Conservation (phyloP, 2,113 vertebrate species). For the Progne subis region DNA sequence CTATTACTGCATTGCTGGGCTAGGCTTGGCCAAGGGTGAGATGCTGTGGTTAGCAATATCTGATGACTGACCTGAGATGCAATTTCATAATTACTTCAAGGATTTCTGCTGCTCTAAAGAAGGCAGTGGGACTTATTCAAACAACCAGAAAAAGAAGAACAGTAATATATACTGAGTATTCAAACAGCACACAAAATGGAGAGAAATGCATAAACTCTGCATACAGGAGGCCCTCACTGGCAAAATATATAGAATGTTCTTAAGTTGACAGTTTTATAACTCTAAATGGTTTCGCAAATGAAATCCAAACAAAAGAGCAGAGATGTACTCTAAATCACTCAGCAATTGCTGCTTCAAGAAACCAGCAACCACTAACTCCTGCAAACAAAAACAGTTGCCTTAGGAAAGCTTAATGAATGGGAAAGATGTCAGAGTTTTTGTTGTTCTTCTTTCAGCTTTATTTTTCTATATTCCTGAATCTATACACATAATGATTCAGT, state of each 20-base stretch:
- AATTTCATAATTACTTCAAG: not conserved
- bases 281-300: slow-evolving; percentile 35
- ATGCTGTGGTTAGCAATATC: not conserved
- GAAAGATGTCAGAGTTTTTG: not conserved
- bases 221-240: not conserved
- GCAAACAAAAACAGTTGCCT: slow-evolving; percentile 17
- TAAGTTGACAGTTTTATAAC: slow-evolving; percentile 60
- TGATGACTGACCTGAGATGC: not conserved
- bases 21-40: not conserved
- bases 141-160: not conserved
- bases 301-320: slow-evolving; percentile 61
- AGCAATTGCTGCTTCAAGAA: slow-evolving; percentile 44
- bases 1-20: not conserved
- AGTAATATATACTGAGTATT: not conserved
- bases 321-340: slow-evolving; percentile 49
- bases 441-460: not conserved
- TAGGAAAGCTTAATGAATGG: slow-evolving; percentile 3
- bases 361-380: slow-evolving; percentile 25
- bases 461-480: not conserved
- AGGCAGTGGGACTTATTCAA: not conserved
- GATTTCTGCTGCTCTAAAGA: not conserved
- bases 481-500: not conserved
- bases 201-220: not conserved
- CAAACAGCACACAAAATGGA: not conserved
- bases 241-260: slow-evolving; percentile 36